These are phyloP conservation scores for Gadus macrocephalus DNA, from an alignment of 2,113 vertebrate genomes.

Conservation along the genomic window DNA sequence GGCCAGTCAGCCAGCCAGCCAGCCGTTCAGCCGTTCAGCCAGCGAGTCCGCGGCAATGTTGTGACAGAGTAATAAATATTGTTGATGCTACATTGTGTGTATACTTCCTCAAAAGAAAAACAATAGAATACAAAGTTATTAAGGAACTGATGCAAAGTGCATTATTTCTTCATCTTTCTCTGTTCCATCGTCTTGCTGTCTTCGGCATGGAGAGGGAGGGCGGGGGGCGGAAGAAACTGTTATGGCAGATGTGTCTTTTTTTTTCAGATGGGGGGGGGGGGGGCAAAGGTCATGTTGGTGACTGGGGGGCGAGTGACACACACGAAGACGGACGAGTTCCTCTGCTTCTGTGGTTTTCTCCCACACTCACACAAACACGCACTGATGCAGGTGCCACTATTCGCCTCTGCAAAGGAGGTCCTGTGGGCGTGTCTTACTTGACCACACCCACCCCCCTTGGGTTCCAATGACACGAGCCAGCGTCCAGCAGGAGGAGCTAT, in stretches of 20 bases:
- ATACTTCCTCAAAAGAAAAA: conserved; percentile 71
- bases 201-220: conserved; percentile 46
- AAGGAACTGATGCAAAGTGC: conserved; percentile 86
- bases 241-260: conserved; percentile 28
- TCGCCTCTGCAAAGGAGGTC: conserved; percentile 60
- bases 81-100: conserved; percentile 83
- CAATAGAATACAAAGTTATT: conserved; percentile 57
- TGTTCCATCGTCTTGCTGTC: conserved; percentile 64
- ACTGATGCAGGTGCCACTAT: background rate
- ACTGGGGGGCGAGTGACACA: conserved; percentile 47
- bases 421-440: conserved; percentile 49
- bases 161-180: conserved; percentile 70
- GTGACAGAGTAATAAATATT: conserved; percentile 85
- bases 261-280: background rate
- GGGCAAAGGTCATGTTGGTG: conserved; percentile 61
- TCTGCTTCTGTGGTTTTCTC: too few species aligned
- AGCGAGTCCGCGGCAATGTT: conserved; percentile 41
- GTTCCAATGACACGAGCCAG: conserved; percentile 60
- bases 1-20: too few species aligned
- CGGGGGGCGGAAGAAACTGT: conserved; percentile 55
- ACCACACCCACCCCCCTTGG: conserved; percentile 58
- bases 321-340: background rate
- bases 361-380: conserved; percentile 15
- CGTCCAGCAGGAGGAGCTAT: conserved; percentile 37
- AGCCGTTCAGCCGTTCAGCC: too few species aligned